Base-by-base conservation (phyloP, 2,888 invertebrate species). In the Ichneumoninae sp. region DNA sequence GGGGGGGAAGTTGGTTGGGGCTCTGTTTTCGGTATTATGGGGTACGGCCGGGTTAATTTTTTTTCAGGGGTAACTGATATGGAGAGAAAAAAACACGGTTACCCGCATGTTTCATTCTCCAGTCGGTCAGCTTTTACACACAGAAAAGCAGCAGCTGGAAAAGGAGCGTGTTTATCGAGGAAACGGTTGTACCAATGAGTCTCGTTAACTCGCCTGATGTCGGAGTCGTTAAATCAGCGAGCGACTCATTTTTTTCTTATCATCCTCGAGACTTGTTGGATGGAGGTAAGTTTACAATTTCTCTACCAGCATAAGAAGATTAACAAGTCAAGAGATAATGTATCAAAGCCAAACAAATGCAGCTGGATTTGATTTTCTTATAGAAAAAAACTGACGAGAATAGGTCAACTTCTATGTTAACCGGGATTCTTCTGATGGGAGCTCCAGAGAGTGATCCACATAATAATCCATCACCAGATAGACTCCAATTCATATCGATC, bases 51-150 rank as follows among this genome's bases (percentile, higher is more conserved):
- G 4, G 30, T 33, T 10, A 40, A 65, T 71, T 65, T 47, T 54
- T 44, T 19, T 69, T 60, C 19, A 8, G 13, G 72, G 13, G 71
- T 13, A 57, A 70, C 33, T 70, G 68, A 54, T 68, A 57, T 30
- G 62, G n/a, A 33, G 30, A 8, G 13, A 33, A 50, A 66, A 66
- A 36, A 50, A 72, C 13, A 66, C 40, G 36, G 50, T 10, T 54
- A 82, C 82, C 82, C 82, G 77, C 76, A 78, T 82, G 50, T 50
- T 66, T 72, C 40, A 19, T 40, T 80, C 71, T 33, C 7, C 36
- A 40, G 22, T 74, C 30, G 47, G 30, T 60, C 22, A 16, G 36
- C 52, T 80, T 80, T 69, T 70, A 4, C 19, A 7, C 30, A 79
- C 44, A 3, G 50, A 69, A 44, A 19, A 70, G 47, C 80, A 47